A percentile compares a stretch with the other conserved stretches of the same genome.
These are phyloP conservation scores for Morpho helenor DNA, from an alignment of 2,888 invertebrate genomes.

Conservation along the genomic window DNA sequence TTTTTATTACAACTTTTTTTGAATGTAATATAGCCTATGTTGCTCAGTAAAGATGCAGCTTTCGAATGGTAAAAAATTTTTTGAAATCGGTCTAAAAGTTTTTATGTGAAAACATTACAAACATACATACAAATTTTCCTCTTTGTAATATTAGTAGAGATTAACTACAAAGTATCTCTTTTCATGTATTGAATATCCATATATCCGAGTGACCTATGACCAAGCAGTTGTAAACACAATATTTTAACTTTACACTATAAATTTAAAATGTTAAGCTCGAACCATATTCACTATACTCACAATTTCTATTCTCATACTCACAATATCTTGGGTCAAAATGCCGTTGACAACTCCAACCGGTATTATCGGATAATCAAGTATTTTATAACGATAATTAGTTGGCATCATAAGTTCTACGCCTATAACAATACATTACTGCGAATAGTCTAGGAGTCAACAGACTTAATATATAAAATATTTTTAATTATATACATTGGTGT, in stretches of 20 bases:
- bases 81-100: too few relatives aligned
- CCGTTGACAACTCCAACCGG: conserved; percentile 16
- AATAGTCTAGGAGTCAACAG: conserved; percentile 14
- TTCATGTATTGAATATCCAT: too few relatives aligned
- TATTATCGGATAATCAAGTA: conserved; percentile 12
- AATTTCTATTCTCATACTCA: conserved; percentile 8
- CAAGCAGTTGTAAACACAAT: too few relatives aligned
- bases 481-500: not conserved
- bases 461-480: not conserved
- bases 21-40: too few relatives aligned
- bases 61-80: too few relatives aligned
- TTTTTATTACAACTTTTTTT: too few relatives aligned
- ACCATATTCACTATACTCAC: not conserved
- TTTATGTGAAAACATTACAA: too few relatives aligned
- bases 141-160: too few relatives aligned
- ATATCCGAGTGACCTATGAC: too few relatives aligned
- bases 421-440: conserved; percentile 20
- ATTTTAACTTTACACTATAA: not conserved
- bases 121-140: too few relatives aligned
- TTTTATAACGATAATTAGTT: conserved; percentile 25
- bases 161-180: too few relatives aligned
- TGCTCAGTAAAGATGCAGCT: too few relatives aligned
- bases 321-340: conserved; percentile 22
- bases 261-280: not conserved
- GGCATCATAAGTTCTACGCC: conserved; percentile 17